These are phyloP conservation scores for Brenthis daphne DNA, from an alignment of 2,888 invertebrate genomes.

Conservation along the genomic window DNA sequence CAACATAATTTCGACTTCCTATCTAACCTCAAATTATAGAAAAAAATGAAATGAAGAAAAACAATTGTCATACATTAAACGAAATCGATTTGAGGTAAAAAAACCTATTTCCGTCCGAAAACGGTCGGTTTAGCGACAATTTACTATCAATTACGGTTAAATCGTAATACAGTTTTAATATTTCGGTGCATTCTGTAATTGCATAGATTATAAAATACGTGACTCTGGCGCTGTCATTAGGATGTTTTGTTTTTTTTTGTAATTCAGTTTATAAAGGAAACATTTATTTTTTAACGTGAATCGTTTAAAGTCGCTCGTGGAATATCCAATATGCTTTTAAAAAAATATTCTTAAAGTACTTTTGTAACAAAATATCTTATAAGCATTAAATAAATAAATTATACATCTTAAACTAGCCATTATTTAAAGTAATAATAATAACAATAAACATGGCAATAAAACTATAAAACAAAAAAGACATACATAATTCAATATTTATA, in stretches of 20 bases:
- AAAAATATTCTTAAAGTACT: too few relatives aligned
- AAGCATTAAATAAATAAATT: too few relatives aligned
- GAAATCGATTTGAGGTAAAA: constrained; percentile 71
- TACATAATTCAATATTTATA: too few relatives aligned
- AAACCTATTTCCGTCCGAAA: constrained; percentile 68
- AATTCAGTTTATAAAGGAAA: constrained; percentile 1
- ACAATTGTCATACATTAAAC: constrained; percentile 58
- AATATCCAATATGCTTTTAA: too few relatives aligned
- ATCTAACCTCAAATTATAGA: constrained; percentile 40
- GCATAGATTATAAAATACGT: constrained; percentile 66
- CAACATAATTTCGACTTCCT: constrained; percentile 31
- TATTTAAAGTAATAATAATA: too few relatives aligned
- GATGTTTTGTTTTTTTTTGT: constrained; percentile 46
- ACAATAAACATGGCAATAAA: too few relatives aligned
- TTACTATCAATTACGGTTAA: constrained; percentile 57
- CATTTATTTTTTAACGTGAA: constrained; percentile 3
- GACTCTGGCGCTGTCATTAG: constrained; percentile 74
- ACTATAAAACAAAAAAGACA: too few relatives aligned
- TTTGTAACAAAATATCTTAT: too few relatives aligned
- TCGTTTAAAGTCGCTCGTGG: constrained; percentile 1
- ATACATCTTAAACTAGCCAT: too few relatives aligned
- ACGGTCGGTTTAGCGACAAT: constrained; percentile 69
- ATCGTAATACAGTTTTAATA: constrained; percentile 72
- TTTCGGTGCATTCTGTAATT: constrained; percentile 57
- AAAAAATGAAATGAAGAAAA: constrained; percentile 42